These are phyloP conservation scores for Enoplolaimus lenunculus DNA, from an alignment of 2,888 invertebrate genomes.

Conservation along the genomic window DNA sequence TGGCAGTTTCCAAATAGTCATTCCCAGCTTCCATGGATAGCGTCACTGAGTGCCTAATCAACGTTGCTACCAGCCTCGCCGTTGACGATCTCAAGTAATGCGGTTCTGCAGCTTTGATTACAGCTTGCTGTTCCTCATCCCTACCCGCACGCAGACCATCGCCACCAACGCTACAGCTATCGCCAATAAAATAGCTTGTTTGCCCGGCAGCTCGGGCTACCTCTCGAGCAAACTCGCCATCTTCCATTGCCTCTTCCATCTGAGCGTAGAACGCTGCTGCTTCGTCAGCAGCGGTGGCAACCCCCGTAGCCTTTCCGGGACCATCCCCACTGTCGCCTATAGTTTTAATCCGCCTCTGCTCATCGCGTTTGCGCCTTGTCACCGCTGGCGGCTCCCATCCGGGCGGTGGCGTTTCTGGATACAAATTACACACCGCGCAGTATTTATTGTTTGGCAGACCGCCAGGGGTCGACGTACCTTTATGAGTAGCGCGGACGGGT, in stretches of 20 bases:
- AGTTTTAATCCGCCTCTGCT: too few species aligned
- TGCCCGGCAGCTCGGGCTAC: too few species aligned
- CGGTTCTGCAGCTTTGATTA: too few species aligned
- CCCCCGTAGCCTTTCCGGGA: not conserved
- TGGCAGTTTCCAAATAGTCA: too few species aligned
- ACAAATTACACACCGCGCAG: conserved; percentile 34
- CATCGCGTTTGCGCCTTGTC: not conserved
- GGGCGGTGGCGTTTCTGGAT: conserved; percentile 26
- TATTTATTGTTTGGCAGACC: conserved; percentile 35
- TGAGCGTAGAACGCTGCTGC: not conserved
- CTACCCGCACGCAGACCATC: too few species aligned
- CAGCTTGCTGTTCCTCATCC: too few species aligned
- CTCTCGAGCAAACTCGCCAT: too few species aligned
- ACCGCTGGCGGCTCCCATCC: not conserved
- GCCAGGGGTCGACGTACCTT: conserved; percentile 30
- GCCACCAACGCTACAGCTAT: too few species aligned
- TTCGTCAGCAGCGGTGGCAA: not conserved
- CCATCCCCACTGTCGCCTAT: not conserved
- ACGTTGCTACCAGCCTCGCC: not conserved
- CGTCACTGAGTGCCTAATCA: too few species aligned
- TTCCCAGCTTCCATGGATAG: too few species aligned
- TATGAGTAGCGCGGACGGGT: not conserved
- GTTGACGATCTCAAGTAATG: not conserved
- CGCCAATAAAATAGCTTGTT: too few species aligned
- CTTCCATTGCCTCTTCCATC: too few species aligned